phyloP scores from a whole-genome alignment of 2,888 invertebrate species.

The Campoletis raptor region DNA sequence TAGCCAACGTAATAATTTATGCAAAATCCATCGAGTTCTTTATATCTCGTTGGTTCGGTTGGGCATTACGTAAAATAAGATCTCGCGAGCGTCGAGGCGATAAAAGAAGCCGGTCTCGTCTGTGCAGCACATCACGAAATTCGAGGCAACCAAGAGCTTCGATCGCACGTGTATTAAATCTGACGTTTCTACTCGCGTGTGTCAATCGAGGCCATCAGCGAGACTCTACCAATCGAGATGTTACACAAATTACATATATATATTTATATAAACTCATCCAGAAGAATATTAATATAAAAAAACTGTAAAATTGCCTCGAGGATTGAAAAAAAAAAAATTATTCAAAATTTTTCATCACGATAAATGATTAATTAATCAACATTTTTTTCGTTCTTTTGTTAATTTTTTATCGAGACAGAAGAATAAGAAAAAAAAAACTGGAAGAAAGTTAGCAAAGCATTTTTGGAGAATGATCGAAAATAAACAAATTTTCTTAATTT shows the following conservation, averaged over 20 bases:
- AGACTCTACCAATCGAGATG: slow-evolving; percentile 23
- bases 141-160: slow-evolving; percentile 47
- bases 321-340: not conserved
- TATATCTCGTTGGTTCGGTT: not conserved
- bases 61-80: slow-evolving; percentile 52
- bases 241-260: not conserved
- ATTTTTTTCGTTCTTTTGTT: not conserved
- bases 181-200: slow-evolving; percentile 68
- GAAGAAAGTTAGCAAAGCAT: too few species aligned
- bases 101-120: slow-evolving; percentile 59
- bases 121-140: not conserved
- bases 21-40: slow-evolving; percentile 25
- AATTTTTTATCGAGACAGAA: not conserved
- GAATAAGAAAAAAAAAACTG: not conserved
- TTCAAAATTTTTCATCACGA: not conserved
- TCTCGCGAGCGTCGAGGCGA: slow-evolving; percentile 30
- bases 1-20: slow-evolving; percentile 33
- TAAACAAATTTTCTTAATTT: not conserved
- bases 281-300: not conserved
- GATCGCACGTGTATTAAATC: slow-evolving; percentile 70
- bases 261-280: not conserved
- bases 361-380: not conserved
- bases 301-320: not conserved
- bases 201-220: slow-evolving; percentile 63
- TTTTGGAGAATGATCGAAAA: not conserved